Evolutionary conservation across 1,140 invertebrate species (phyloP).

Genomic region (Plodia interpunctella): DNA sequence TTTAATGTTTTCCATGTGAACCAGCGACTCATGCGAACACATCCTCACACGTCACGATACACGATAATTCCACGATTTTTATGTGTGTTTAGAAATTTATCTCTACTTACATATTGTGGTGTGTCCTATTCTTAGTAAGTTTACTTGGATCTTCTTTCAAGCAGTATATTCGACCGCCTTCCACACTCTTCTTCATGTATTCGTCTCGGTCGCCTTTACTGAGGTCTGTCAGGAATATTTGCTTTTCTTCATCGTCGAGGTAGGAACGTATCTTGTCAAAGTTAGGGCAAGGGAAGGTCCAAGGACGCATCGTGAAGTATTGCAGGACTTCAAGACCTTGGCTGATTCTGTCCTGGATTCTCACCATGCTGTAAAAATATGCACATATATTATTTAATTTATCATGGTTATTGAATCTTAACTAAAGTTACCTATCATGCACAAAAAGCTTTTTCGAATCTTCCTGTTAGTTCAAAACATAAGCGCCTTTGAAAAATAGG

Average conservation of each 20-base stretch:
- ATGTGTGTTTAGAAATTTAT: not conserved
- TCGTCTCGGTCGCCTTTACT: conserved; percentile 53
- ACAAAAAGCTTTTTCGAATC: too few species aligned
- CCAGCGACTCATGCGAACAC: too few species aligned
- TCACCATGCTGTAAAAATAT: conserved; percentile 68
- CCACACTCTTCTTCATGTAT: conserved; percentile 44
- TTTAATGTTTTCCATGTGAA: too few species aligned
- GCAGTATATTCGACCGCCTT: conserved; percentile 56
- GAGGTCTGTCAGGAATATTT: conserved; percentile 78
- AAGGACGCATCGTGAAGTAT: conserved; percentile 85
- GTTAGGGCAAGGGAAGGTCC: conserved; percentile 79
- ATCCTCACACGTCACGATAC: too few species aligned
- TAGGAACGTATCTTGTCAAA: conserved; percentile 75
- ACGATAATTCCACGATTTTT: too few species aligned
- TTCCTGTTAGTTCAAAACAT: too few species aligned
- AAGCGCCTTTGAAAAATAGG: too few species aligned
- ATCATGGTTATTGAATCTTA: not conserved
- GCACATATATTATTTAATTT: not conserved
- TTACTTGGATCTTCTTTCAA: conserved; percentile 56
- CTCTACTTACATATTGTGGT: conserved; percentile 61
- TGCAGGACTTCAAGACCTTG: conserved; percentile 79
- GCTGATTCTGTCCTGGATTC: conserved; percentile 74
- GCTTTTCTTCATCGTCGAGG: conserved; percentile 78
- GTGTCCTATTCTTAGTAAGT: conserved; percentile 37
- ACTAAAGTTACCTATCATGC: too few species aligned